Percentiles rank a stretch among this genome's conserved stretches.
These are phyloP conservation scores for Polia nebulosa DNA, from an alignment of 2,888 invertebrate genomes.

Conservation along the genomic window DNA sequence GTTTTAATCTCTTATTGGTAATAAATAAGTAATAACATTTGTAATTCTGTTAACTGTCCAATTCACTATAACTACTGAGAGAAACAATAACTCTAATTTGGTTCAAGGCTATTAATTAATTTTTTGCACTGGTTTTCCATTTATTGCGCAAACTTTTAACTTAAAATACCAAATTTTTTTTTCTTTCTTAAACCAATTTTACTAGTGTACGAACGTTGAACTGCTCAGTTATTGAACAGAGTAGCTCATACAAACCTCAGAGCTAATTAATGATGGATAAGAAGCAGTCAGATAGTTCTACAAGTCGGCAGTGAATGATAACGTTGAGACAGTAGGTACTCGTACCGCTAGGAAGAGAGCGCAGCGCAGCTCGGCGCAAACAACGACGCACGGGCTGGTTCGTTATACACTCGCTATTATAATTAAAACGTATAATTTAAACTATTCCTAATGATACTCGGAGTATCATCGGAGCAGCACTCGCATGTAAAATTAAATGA, in stretches of 20 bases:
- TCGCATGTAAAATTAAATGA: too few relatives aligned
- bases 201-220: background rate
- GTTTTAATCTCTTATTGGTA: background rate
- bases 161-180: background rate
- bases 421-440: background rate
- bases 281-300: background rate
- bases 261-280: background rate
- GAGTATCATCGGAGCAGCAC: background rate
- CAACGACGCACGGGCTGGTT: background rate
- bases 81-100: slow-evolving; percentile 33
- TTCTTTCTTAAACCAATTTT: slow-evolving; percentile 9
- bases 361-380: background rate
- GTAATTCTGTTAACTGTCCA: slow-evolving; percentile 4
- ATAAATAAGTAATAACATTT: slow-evolving; percentile 18
- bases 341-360: too few relatives aligned
- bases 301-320: background rate
- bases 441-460: background rate
- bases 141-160: slow-evolving; percentile 22
- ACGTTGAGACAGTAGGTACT: background rate
- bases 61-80: slow-evolving; percentile 6
- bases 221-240: background rate
- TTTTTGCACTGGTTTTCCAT: slow-evolving; percentile 28
- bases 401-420: background rate
- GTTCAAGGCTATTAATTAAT: slow-evolving; percentile 40
- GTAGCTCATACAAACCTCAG: background rate